Evolutionary conservation across 1,140 invertebrate species (phyloP).

Genomic region (Pentalonia nigronervosa): DNA sequence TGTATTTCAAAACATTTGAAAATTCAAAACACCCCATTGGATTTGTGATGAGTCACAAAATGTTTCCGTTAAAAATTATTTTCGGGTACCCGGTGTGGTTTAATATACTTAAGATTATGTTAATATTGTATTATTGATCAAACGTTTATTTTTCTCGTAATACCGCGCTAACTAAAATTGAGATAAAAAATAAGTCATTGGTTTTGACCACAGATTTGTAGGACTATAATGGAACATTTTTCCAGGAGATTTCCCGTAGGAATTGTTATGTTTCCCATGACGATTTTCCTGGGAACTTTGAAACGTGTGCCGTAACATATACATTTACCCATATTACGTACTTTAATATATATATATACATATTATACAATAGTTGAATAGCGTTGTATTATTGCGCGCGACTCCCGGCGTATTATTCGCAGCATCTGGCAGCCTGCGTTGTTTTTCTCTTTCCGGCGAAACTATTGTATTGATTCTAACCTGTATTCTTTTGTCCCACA

Average conservation of each 20-base stretch:
- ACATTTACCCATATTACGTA: background rate
- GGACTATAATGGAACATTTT: background rate
- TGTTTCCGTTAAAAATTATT: background rate
- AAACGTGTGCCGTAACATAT: background rate
- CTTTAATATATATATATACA: background rate
- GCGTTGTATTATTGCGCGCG: background rate
- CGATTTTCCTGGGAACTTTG: background rate
- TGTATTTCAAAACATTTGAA: background rate
- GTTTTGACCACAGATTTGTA: background rate
- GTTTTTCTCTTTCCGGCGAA: constrained; percentile 51
- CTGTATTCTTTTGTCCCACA: constrained; percentile 55
- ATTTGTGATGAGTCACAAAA: background rate
- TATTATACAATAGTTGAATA: background rate
- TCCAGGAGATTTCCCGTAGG: background rate
- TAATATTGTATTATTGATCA: background rate
- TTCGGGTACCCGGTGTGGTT: background rate
- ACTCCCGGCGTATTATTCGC: background rate
- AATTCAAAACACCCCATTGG: no score
- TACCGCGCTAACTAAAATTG: background rate
- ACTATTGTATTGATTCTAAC: constrained; percentile 58
- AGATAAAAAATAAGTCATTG: background rate
- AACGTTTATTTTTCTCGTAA: background rate
- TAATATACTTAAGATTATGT: no score
- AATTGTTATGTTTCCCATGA: background rate
- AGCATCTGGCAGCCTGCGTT: constrained; percentile 52